These are phyloP conservation scores for Emberiza fucata DNA, from an alignment of 2,113 vertebrate species.

Conservation along the genomic window DNA sequence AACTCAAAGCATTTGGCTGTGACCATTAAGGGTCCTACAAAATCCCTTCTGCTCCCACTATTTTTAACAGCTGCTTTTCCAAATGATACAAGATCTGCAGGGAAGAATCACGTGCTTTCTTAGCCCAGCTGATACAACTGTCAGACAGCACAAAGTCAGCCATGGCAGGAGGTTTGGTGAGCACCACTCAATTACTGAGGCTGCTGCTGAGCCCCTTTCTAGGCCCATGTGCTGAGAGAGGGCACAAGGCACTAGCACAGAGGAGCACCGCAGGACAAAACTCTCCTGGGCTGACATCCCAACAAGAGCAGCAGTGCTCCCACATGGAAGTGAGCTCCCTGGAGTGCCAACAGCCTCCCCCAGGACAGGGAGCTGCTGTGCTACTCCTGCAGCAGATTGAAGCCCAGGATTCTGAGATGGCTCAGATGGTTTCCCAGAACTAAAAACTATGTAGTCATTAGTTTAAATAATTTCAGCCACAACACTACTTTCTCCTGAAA, in stretches of 20 bases:
- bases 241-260: neutral
- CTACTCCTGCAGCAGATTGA: rapidly evolving
- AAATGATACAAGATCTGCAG: neutral
- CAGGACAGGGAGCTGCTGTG: neutral
- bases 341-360: neutral
- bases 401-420: neutral
- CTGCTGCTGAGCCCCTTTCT: neutral
- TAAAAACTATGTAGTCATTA: too few species aligned
- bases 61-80: neutral
- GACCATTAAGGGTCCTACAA: neutral
- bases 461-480: neutral
- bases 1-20: neutral
- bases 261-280: neutral
- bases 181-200: neutral
- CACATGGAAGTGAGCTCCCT: rapidly evolving
- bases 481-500: neutral
- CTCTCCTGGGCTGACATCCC: neutral
- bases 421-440: neutral
- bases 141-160: neutral
- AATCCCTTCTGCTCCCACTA: neutral
- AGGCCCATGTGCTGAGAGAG: neutral
- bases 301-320: neutral
- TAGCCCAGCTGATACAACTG: neutral
- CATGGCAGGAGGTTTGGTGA: neutral
- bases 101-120: neutral